Base-by-base conservation (phyloP, 2,797 vertebrate species). In the Cetoscarus ocellatus region DNA sequence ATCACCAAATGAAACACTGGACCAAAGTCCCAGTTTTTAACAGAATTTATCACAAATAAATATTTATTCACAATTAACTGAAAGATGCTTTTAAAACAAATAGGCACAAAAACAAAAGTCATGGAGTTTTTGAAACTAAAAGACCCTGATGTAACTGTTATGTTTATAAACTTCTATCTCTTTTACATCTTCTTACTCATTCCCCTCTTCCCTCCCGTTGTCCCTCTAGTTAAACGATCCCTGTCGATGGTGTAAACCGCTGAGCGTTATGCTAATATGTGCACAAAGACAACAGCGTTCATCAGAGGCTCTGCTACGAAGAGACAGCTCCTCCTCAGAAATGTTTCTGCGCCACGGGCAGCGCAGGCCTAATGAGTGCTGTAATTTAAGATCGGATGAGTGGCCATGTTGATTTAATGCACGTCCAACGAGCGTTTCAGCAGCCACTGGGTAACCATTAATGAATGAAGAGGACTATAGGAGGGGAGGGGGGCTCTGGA, bases 221-320 rank as follows among this genome's bases (percentile, higher is more conserved):
- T 56, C 27, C 15, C 49, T 53, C 48, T 75, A 53, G 54, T 47
- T 59, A 50, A 63, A 47, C 17, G 11, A n/a, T 60, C 18, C 48
- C 11, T 17, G 7, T 47, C 74, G 38, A 50, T 39, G 62, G 15
- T 53, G 47, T 64, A 61, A 77, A 69, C 59, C 63, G 38, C 56
- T 58, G 45, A 61, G 51, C 68, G 62, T 43, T 58, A 64, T 67
- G 73, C 47, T 69, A 56, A 71, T 72, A 43, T 47, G 49, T 58
- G 19, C 54, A 40, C 10, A 63, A 63, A 42, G 49, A 38, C 48
- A 40, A 64, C 10, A 54, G n/a, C 39, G n/a, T 48, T 52, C 72
- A 73, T 80, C 53, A 79, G 73, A 76, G 71, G 40, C 57, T 45
- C 7, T 18, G 40, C 53, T 54, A 57, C 72, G 69, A 81, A 77